Conservation (phyloP, 1,140 invertebrate species). For the Monochamus saltuarius region DNA sequence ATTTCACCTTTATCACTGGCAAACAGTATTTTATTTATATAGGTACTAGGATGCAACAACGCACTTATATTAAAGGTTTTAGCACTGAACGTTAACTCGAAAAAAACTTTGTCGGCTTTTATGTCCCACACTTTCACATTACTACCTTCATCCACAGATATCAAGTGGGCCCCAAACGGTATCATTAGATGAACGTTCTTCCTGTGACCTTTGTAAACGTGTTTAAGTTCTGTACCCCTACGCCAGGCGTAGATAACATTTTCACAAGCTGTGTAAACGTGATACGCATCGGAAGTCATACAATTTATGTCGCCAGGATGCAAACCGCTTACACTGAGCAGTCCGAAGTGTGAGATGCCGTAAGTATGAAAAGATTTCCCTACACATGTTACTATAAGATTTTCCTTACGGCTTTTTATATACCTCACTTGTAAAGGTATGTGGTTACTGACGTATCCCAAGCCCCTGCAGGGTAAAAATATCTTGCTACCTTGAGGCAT, state of each 20-base stretch:
- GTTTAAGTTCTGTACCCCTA: constrained; percentile 81
- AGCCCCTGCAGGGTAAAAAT: constrained; percentile 77
- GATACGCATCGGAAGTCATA: constrained; percentile 74
- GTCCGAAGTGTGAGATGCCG: constrained; percentile 76
- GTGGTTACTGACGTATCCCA: constrained; percentile 93
- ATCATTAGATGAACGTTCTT: constrained; percentile 74
- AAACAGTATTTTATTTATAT: constrained; percentile 93
- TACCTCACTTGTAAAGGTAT: constrained; percentile 84
- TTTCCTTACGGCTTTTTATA: constrained; percentile 82
- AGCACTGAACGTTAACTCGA: constrained; percentile 72
- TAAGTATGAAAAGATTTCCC: constrained; percentile 92
- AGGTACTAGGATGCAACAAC: constrained; percentile 86
- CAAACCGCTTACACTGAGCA: constrained; percentile 79
- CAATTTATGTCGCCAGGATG: constrained; percentile 82
- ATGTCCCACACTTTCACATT: constrained; percentile 83
- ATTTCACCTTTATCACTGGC: constrained; percentile 85
- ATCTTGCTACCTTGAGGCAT: constrained; percentile 64
- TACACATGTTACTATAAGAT: constrained; percentile 84
- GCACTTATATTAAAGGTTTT: constrained; percentile 74
- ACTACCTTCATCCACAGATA: constrained; percentile 82
- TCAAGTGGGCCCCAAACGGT: constrained; percentile 82
- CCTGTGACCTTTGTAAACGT: constrained; percentile 78
- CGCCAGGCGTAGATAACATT: constrained; percentile 84
- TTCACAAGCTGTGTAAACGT: constrained; percentile 81
- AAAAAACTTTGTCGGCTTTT: constrained; percentile 65